These are phyloP conservation scores for Ramphastos sulfuratus DNA, from an alignment of 2,113 vertebrate species.

Conservation along the genomic window DNA sequence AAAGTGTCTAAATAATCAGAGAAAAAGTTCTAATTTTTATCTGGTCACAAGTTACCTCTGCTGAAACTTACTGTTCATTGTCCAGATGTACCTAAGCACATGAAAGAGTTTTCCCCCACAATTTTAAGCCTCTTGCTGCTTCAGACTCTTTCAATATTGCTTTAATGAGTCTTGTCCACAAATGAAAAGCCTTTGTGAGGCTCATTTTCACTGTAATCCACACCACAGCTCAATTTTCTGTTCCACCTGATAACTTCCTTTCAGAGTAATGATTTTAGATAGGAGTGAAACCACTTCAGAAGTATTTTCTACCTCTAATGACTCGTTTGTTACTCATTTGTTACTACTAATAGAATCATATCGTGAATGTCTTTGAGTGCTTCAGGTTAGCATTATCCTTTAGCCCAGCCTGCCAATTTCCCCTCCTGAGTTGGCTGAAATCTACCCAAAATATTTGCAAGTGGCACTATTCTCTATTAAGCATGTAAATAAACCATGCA, in stretches of 20 bases:
- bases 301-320: conserved; percentile 9
- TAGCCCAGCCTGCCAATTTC: background rate
- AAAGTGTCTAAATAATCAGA: background rate
- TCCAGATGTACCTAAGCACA: background rate
- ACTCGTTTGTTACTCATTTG: background rate
- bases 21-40: background rate
- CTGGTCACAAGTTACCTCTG: background rate
- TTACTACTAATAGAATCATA: conserved; percentile 19
- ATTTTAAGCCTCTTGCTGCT: background rate
- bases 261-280: conserved; percentile 27
- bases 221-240: conserved; percentile 23
- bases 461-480: conserved; percentile 33
- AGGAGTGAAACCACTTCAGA: conserved; percentile 39
- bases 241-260: background rate
- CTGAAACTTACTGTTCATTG: background rate
- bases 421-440: background rate
- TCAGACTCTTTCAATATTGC: conserved; percentile 3
- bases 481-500: conserved; percentile 68
- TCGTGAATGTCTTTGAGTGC: conserved; percentile 5
- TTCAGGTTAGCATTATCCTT: background rate
- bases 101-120: background rate
- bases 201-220: background rate
- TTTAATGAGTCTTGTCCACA: conserved; percentile 17
- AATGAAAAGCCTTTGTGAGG: background rate
- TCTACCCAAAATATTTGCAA: conserved; percentile 28